phyloP scores from a whole-genome alignment of 1,140 invertebrate genomes.

The Stegodyphus dumicola region DNA sequence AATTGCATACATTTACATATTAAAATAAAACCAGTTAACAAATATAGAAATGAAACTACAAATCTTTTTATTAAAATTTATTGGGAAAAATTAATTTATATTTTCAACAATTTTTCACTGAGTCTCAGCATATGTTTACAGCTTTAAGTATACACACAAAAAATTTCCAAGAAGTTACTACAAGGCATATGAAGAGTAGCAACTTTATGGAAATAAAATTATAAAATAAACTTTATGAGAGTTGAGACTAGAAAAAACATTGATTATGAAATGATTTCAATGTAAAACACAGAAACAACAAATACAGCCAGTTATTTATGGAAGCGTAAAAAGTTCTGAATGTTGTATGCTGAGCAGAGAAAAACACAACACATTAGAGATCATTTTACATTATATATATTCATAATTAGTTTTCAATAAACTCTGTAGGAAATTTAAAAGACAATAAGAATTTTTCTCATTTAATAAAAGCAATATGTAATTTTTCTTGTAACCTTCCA shows the following conservation, averaged over 20 bases:
- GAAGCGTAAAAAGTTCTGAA: too few relatives aligned
- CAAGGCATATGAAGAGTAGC: not conserved
- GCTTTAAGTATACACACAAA: slow-evolving; percentile 1
- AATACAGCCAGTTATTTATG: not conserved
- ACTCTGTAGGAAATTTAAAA: too few relatives aligned
- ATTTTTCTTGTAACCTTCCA: too few relatives aligned
- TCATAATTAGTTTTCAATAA: too few relatives aligned
- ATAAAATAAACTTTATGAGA: slow-evolving; percentile 37
- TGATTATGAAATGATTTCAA: not conserved
- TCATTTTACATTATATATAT: too few relatives aligned
- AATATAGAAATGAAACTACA: slow-evolving; percentile 9
- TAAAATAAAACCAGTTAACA: not conserved
- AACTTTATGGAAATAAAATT: slow-evolving; percentile 15
- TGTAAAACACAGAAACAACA: not conserved
- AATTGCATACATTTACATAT: too few relatives aligned
- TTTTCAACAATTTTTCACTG: not conserved
- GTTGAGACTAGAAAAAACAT: slow-evolving; percentile 43
- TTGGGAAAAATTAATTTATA: slow-evolving; percentile 51
- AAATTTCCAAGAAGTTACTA: slow-evolving; percentile 27
- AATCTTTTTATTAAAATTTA: slow-evolving; percentile 55
- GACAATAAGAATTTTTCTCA: too few relatives aligned
- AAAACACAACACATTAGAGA: too few relatives aligned
- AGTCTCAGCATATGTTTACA: not conserved
- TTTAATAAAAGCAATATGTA: too few relatives aligned
- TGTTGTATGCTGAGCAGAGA: too few relatives aligned